phyloP scores from a whole-genome alignment of 2,888 invertebrate genomes.

The Diachrysia chrysitis region DNA sequence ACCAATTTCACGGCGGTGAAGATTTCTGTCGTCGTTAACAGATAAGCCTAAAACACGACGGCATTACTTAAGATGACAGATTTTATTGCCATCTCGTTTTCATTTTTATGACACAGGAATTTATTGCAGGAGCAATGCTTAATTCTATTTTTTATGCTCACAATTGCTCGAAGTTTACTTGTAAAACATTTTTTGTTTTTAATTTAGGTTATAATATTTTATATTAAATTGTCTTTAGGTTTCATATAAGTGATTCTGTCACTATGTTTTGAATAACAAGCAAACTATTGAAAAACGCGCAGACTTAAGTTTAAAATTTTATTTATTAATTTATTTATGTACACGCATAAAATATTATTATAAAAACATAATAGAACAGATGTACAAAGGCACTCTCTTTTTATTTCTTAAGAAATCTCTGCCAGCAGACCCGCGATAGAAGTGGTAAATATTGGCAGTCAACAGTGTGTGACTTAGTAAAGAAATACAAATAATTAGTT shows the following conservation, averaged over 20 bases:
- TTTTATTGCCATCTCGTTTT: slow-evolving; percentile 79
- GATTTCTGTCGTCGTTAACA: slow-evolving; percentile 73
- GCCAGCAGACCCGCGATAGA: too few relatives aligned
- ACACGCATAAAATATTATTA: too few relatives aligned
- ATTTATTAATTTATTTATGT: too few relatives aligned
- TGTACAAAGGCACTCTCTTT: too few relatives aligned
- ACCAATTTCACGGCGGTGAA: slow-evolving; percentile 66
- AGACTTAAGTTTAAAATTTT: too few relatives aligned
- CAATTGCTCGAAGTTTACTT: slow-evolving; percentile 45
- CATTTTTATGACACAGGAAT: slow-evolving; percentile 79
- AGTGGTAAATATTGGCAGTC: too few relatives aligned
- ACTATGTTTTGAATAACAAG: too few relatives aligned
- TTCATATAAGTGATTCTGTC: neutral
- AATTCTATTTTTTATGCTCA: slow-evolving; percentile 65
- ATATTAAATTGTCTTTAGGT: neutral
- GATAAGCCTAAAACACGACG: slow-evolving; percentile 78
- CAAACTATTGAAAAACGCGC: too few relatives aligned
- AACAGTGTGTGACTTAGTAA: too few relatives aligned
- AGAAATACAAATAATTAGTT: too few relatives aligned
- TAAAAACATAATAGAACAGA: too few relatives aligned
- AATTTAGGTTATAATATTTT: neutral
- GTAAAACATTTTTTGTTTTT: neutral
- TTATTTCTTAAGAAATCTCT: too few relatives aligned
- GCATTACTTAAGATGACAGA: slow-evolving; percentile 79
- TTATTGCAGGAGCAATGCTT: slow-evolving; percentile 70